phyloP scores from a whole-genome alignment of 1,140 invertebrate genomes.

The Spodoptera frugiperda region DNA sequence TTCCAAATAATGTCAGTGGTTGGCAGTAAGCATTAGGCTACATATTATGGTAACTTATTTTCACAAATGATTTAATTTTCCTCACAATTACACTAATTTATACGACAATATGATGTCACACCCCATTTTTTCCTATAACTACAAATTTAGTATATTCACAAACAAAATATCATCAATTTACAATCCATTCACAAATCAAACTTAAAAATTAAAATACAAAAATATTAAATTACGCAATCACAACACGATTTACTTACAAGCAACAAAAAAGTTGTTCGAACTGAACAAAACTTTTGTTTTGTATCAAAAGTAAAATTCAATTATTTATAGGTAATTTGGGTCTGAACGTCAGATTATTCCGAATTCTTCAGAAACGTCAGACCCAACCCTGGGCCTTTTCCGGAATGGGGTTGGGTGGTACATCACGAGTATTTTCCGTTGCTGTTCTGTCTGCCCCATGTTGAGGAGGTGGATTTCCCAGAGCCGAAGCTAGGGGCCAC shows the following conservation, averaged over 20 bases:
- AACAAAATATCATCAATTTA: too few relatives aligned
- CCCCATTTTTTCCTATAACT: too few relatives aligned
- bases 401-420: neutral
- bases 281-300: conserved; percentile 29
- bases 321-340: conserved; percentile 7
- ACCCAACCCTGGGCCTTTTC: neutral
- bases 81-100: too few relatives aligned
- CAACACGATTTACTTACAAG: neutral
- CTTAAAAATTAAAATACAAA: neutral
- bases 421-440: conserved; percentile 69
- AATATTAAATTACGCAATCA: neutral
- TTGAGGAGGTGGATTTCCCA: conserved; percentile 48
- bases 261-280: conserved; percentile 7
- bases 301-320: neutral
- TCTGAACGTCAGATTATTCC: conserved; percentile 13
- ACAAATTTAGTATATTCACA: too few relatives aligned
- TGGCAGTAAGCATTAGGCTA: too few relatives aligned
- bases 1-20: too few relatives aligned
- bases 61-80: too few relatives aligned
- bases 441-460: conserved; percentile 71
- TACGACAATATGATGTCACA: too few relatives aligned
- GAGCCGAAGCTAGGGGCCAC: conserved; percentile 56
- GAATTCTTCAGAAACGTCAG: neutral
- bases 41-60: too few relatives aligned
- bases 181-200: neutral